A percentile compares a stretch with the other conserved stretches of the same genome.
Evolutionary conservation across 2,113 vertebrate genomes (phyloP).

Genomic region (Glareola pratincola): DNA sequence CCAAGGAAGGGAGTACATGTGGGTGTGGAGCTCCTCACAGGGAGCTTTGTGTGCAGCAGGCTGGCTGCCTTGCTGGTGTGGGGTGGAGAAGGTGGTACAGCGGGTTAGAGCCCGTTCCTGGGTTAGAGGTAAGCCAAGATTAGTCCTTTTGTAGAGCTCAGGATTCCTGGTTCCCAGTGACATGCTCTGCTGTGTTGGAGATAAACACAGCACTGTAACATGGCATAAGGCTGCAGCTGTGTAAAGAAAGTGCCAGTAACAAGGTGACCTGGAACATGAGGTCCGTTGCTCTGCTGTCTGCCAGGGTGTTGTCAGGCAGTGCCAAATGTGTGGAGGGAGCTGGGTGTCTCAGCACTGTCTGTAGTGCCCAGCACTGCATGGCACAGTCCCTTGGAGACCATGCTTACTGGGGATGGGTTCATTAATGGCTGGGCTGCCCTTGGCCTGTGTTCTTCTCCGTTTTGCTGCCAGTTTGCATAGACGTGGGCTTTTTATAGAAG

Average conservation of each 20-base stretch:
- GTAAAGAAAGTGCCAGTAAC: background rate
- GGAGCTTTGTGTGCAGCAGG: background rate
- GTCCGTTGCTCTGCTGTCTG: background rate
- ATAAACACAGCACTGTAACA: background rate
- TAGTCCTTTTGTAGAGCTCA: background rate
- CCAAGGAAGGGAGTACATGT: fast-evolving
- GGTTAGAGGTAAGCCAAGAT: background rate
- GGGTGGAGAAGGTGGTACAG: background rate
- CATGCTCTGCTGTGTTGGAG: background rate
- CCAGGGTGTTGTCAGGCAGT: background rate
- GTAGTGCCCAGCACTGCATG: background rate
- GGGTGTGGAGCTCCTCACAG: fast-evolving
- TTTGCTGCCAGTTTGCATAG: background rate
- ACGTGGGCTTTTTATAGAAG: background rate
- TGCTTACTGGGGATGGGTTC: fast-evolving
- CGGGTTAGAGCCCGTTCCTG: fast-evolving
- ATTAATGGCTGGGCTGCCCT: background rate
- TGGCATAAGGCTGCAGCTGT: background rate
- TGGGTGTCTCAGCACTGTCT: background rate
- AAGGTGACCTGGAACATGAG: background rate
- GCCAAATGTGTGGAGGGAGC: background rate
- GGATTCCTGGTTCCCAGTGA: background rate
- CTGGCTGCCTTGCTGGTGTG: background rate
- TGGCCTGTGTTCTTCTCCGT: background rate
- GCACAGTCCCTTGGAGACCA: fast-evolving